These are phyloP conservation scores for Mycetomoellerius zeteki DNA, from an alignment of 1,140 invertebrate species.

Conservation along the genomic window DNA sequence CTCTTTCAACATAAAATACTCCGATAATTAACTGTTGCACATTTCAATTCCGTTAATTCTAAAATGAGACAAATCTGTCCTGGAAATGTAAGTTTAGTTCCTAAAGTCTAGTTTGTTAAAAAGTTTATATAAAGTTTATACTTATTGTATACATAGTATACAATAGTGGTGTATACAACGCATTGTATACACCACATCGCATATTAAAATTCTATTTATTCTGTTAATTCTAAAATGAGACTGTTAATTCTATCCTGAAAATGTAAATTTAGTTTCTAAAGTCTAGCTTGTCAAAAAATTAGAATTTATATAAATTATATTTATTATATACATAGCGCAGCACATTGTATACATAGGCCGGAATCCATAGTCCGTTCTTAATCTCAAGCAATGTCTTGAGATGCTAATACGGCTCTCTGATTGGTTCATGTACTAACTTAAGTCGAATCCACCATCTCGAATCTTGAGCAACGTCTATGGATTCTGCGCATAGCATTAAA, in stretches of 20 bases:
- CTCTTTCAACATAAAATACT: neutral
- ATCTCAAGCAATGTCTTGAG: no score
- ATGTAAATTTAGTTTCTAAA: no score
- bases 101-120: neutral
- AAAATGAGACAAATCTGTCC: neutral
- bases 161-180: no score
- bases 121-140: conserved; percentile 10
- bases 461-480: no score
- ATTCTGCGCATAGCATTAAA: no score
- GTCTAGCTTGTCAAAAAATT: neutral
- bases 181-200: no score
- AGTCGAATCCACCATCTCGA: no score
- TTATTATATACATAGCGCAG: neutral
- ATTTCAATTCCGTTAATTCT: neutral
- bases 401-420: no score
- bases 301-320: conserved; percentile 19
- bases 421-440: no score
- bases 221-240: no score
- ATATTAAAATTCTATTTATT: neutral
- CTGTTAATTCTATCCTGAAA: neutral
- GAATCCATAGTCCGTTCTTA: no score
- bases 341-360: no score
- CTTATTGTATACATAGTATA: neutral
- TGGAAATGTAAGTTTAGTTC: neutral
- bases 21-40: neutral